A percentile compares a stretch with the other conserved stretches of the same genome.
These are phyloP conservation scores for Lordiphosa fenestrarum DNA, from an alignment of 2,888 invertebrate species.

Conservation along the genomic window DNA sequence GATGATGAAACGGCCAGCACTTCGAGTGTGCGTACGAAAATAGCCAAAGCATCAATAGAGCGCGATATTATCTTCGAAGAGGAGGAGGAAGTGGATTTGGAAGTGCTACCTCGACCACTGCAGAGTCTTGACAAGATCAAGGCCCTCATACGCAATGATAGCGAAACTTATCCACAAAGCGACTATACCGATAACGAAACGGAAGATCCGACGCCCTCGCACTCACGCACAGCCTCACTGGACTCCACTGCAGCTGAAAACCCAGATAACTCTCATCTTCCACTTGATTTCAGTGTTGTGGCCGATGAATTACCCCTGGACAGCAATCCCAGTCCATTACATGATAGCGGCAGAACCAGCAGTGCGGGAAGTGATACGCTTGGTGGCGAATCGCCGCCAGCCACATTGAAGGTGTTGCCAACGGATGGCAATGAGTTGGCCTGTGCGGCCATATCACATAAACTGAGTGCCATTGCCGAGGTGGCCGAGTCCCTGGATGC, in stretches of 20 bases:
- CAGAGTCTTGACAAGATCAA: slow-evolving; percentile 54
- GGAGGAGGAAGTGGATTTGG: slow-evolving; percentile 22
- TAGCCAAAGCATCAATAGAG: slow-evolving; percentile 64
- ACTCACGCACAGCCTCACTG: slow-evolving; percentile 62
- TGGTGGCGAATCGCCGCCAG: slow-evolving; percentile 17
- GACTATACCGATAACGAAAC: slow-evolving; percentile 60
- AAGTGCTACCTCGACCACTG: not conserved
- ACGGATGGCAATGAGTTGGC: slow-evolving; percentile 83
- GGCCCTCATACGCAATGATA: slow-evolving; percentile 59
- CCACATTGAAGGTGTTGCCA: slow-evolving; percentile 70
- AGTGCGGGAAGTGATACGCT: slow-evolving; percentile 37
- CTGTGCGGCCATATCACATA: slow-evolving; percentile 85
- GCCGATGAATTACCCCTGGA: slow-evolving; percentile 70
- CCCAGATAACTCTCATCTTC: slow-evolving; percentile 32
- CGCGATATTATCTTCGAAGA: slow-evolving; percentile 53
- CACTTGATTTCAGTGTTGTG: slow-evolving; percentile 69
- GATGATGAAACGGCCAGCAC: slow-evolving; percentile 62
- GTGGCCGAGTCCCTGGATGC: slow-evolving; percentile 86
- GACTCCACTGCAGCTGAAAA: slow-evolving; percentile 32
- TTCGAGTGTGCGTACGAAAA: slow-evolving; percentile 59
- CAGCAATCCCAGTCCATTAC: slow-evolving; percentile 53
- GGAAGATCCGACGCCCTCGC: slow-evolving; percentile 44
- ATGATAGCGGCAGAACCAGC: slow-evolving; percentile 59
- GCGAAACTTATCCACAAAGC: slow-evolving; percentile 64
- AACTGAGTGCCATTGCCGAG: slow-evolving; percentile 84